phyloP scores from a whole-genome alignment of 2,888 invertebrate genomes.

The Eueremaeus valkanovi region DNA sequence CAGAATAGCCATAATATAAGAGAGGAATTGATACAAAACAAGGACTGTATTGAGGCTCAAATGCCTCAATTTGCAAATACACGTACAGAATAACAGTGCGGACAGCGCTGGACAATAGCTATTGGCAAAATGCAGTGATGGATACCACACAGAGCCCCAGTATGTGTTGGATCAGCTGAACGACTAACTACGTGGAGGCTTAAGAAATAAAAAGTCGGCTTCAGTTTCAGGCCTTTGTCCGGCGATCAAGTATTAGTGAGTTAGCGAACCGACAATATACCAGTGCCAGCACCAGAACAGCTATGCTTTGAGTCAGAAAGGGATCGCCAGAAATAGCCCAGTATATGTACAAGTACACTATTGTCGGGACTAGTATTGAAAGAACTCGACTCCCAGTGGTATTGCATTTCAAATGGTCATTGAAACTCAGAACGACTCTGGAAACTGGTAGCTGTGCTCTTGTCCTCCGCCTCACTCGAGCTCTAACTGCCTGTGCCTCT shows the following conservation, averaged over 20 bases:
- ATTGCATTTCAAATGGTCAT: conserved; percentile 32
- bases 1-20: too few species aligned
- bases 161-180: not conserved
- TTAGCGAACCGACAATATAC: conserved; percentile 18
- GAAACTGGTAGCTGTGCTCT: not conserved
- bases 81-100: not conserved
- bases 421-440: not conserved
- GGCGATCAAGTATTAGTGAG: not conserved
- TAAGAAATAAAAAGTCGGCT: conserved; percentile 6
- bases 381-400: conserved; percentile 21
- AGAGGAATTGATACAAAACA: not conserved
- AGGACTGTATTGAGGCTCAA: not conserved
- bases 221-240: conserved; percentile 17
- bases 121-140: not conserved
- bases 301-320: not conserved
- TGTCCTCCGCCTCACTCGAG: not conserved
- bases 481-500: not conserved
- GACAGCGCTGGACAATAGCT: conserved; percentile 20
- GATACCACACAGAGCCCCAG: not conserved
- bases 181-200: too few species aligned
- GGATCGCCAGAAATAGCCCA: conserved; percentile 22
- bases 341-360: not conserved
- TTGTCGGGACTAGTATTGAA: not conserved
- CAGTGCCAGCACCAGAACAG: not conserved
- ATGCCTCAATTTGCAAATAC: conserved; percentile 24